Percentiles rank a stretch among this genome's conserved stretches.
These are phyloP conservation scores for Chitala chitala DNA, from an alignment of 2,113 vertebrate species.

Conservation along the genomic window DNA sequence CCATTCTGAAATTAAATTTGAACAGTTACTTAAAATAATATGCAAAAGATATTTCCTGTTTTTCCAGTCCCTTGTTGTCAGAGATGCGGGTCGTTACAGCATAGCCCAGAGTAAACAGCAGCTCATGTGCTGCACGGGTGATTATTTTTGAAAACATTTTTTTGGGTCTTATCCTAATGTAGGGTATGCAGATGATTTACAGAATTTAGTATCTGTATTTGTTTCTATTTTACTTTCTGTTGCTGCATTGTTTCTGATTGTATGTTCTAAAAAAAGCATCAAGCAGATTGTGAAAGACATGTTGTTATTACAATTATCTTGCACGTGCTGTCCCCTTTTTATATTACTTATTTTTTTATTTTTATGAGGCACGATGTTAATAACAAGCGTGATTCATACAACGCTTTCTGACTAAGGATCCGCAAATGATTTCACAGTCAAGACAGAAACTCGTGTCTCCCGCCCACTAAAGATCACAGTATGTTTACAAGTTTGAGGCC, in stretches of 20 bases:
- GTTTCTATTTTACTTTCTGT: constrained; percentile 47
- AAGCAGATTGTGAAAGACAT: background rate
- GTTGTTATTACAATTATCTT: background rate
- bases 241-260: constrained; percentile 35
- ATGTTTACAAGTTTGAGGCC: background rate
- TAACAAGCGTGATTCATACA: background rate
- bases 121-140: constrained; percentile 57
- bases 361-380: background rate
- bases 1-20: constrained; percentile 75
- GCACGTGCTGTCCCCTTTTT: background rate
- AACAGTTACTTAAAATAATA: constrained; percentile 80
- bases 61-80: constrained; percentile 56
- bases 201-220: constrained; percentile 43
- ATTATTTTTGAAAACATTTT: constrained; percentile 68
- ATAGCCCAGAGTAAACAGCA: constrained; percentile 61
- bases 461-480: background rate
- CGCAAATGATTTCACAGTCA: background rate
- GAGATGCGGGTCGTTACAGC: constrained; percentile 51
- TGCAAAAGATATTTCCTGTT: constrained; percentile 72
- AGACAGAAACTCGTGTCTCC: background rate
- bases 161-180: constrained; percentile 54
- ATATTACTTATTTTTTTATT: constrained; percentile 1
- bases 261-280: constrained; percentile 23
- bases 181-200: constrained; percentile 53
- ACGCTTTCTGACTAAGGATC: background rate